phyloP scores from a whole-genome alignment of 2,113 vertebrate species.

The Eulemur rufifrons region DNA sequence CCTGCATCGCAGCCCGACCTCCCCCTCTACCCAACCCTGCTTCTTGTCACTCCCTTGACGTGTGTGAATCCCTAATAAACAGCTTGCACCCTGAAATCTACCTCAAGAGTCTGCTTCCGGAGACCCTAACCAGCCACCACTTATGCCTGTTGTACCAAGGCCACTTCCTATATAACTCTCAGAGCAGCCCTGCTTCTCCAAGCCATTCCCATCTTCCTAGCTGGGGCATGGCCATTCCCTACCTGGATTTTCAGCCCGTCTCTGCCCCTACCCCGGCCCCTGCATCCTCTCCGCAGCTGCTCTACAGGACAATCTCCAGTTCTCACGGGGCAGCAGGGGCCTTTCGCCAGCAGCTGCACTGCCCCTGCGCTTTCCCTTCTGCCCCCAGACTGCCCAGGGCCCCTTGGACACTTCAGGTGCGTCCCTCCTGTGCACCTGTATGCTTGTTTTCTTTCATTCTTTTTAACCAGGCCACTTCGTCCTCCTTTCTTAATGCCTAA shows the following conservation, averaged over 20 bases:
- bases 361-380: background rate
- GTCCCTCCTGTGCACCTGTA: background rate
- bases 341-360: background rate
- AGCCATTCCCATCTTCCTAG: background rate
- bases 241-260: background rate
- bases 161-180: background rate
- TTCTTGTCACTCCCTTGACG: background rate
- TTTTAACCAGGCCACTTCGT: background rate
- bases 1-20: background rate
- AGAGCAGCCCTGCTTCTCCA: background rate
- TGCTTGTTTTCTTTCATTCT: background rate
- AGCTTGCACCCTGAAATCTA: background rate
- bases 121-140: background rate
- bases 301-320: background rate
- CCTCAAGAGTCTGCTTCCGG: background rate
- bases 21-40: background rate
- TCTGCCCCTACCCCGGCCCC: accelerated
- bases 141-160: background rate
- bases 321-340: background rate
- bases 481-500: background rate
- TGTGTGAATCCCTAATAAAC: background rate
- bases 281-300: background rate
- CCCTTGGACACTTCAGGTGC: background rate
- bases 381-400: background rate
- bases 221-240: background rate